Conservation (phyloP, 2,797 vertebrate species). For the Rousettus madagascariensis region DNA sequence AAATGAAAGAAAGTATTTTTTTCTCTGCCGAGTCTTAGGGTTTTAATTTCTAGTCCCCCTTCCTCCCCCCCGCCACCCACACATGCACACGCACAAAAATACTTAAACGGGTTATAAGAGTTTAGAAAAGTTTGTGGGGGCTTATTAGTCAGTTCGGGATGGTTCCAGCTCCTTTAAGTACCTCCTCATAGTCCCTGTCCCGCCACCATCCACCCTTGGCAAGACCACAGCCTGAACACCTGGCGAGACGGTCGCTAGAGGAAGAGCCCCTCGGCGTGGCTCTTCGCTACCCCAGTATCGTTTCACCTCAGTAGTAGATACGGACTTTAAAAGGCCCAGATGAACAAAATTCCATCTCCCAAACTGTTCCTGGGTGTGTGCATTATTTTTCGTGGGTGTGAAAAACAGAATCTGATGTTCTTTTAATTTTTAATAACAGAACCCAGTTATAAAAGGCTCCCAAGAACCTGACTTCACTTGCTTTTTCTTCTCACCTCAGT, state of each 20-base stretch:
- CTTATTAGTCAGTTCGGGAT: not conserved
- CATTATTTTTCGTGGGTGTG: not conserved
- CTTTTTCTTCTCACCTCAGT: not conserved
- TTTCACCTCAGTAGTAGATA: not conserved
- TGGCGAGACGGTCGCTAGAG: fast-evolving
- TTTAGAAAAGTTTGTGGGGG: not conserved
- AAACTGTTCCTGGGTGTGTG: not conserved
- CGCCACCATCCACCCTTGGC: not conserved
- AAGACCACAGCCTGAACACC: not conserved
- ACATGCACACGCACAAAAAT: not conserved
- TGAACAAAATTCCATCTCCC: not conserved
- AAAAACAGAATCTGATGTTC: not conserved
- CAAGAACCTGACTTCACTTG: not conserved
- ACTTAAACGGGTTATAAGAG: not conserved
- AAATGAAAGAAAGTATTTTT: not conserved
- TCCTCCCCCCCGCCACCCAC: too few relatives aligned
- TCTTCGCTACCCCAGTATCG: not conserved
- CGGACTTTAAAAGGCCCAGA: not conserved
- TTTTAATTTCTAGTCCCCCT: not conserved
- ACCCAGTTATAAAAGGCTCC: not conserved
- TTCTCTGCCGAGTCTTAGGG: not conserved
- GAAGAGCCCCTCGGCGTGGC: not conserved
- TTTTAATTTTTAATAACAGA: constrained; percentile 37
- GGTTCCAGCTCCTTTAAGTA: not conserved
- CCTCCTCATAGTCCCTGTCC: not conserved